Evolutionary conservation across 2,113 vertebrate species (phyloP).

Genomic region (Meles meles): DNA sequence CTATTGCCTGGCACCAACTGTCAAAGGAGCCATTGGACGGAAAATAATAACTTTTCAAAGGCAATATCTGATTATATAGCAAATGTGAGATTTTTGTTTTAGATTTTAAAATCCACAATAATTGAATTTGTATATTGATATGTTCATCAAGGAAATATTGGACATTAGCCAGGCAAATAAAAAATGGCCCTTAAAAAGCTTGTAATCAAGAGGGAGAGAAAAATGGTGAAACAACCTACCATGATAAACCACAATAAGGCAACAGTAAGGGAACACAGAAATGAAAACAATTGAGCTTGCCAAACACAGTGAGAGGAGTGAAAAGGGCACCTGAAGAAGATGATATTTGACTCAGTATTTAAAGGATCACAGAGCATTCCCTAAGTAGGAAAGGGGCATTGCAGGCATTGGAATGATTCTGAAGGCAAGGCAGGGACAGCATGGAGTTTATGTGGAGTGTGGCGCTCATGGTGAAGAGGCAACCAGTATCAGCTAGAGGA

Average conservation of each 20-base stretch:
- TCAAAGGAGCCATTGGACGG: background rate
- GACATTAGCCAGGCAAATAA: background rate
- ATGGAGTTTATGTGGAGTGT: background rate
- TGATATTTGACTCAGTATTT: background rate
- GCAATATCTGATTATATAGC: background rate
- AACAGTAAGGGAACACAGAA: background rate
- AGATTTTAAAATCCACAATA: slow-evolving; percentile 11
- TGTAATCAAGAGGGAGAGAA: background rate
- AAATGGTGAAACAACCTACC: background rate
- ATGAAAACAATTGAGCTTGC: background rate
- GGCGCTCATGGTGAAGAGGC: background rate
- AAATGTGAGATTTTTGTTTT: background rate
- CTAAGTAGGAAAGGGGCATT: background rate
- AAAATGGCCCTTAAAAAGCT: background rate
- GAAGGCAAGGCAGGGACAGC: rapidly evolving
- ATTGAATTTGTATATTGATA: background rate
- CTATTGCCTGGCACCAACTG: background rate
- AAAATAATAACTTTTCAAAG: slow-evolving; percentile 3
- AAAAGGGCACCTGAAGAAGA: background rate
- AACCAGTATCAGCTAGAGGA: background rate
- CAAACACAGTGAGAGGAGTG: background rate
- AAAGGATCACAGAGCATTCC: background rate
- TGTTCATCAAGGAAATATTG: background rate
- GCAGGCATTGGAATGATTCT: background rate
- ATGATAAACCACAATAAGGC: background rate